Evolutionary conservation across 2,797 vertebrate genomes (phyloP), one percentile per base, ranked within the genome.

Genomic region (Scolopax rusticola): DNA sequence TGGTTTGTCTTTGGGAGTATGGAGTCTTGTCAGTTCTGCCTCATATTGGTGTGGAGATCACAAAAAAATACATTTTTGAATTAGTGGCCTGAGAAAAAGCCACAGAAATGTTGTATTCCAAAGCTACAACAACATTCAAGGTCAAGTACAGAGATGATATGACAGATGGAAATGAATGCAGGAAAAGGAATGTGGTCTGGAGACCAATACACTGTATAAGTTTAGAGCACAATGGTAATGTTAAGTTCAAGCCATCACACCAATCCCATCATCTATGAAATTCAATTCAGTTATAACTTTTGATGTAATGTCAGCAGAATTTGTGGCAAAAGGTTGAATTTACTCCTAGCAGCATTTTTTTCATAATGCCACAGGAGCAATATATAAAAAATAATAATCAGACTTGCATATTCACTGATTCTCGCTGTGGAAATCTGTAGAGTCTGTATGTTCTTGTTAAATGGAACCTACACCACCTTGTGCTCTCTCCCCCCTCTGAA

Each of bases 101-200:
- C 76, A 84, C 67, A 84, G 77, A 95, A 90, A 88, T 1, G 0
- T 36, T 68, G 73, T 48, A 77, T 90, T 91, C 48, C 28, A 23
- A 63, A 84, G n/a, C 8, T 87, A 45, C 41, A 87, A 13, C 63
- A 85, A 36, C 76, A 80, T 59, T 89, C 81, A 95, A 88, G 91
- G 85, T 94, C 85, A 87, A 71, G 20, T 68, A 89, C 18, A 23
- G 51, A 76, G 84, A 69, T 89, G 65, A 57, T 85, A 65, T 53
- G 91, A 88, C 48, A 76, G 71, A 92, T 38, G 33, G 65, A 82
- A 94, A 83, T 57, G 60, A 93, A 71, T n/a, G 61, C 18, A 75
- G 51, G 63, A 74, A 50, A 65, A 80, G 7, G 15, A 88, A 84
- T 74, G 86, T 53, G 56, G 43, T 87, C 43, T 95, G 63, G 38